Percentiles rank a stretch among this genome's conserved stretches.
Evolutionary conservation across 2,888 invertebrate genomes (phyloP).

Genomic region (Coenonympha arcania): DNA sequence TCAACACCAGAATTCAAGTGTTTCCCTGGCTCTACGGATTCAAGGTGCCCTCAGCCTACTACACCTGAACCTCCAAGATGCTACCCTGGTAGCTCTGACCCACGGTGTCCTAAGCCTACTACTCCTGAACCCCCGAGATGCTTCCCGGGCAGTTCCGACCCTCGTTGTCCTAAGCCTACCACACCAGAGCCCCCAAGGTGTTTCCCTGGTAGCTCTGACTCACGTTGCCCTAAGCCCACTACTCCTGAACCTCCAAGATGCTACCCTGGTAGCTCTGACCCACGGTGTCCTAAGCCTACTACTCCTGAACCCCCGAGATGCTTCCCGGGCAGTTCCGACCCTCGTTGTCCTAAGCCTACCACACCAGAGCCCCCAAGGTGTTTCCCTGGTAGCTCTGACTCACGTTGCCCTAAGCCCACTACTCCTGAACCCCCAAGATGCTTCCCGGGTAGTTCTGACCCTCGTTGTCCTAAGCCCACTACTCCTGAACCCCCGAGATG

Average conservation of each 20-base stretch:
- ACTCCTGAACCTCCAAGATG: slow-evolving; percentile 34
- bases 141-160: slow-evolving; percentile 32
- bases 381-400: slow-evolving; percentile 38
- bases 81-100: slow-evolving; percentile 44
- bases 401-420: slow-evolving; percentile 40
- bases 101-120: slow-evolving; percentile 40
- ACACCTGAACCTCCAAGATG: slow-evolving; percentile 35
- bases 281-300: slow-evolving; percentile 36
- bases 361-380: slow-evolving; percentile 33
- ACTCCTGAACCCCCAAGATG: slow-evolving; percentile 34
- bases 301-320: slow-evolving; percentile 36
- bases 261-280: slow-evolving; percentile 41
- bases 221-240: slow-evolving; percentile 33
- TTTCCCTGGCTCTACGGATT: too few relatives aligned
- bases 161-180: slow-evolving; percentile 39
- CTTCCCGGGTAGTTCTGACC: slow-evolving; percentile 36
- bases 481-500: slow-evolving; percentile 50
- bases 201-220: slow-evolving; percentile 33
- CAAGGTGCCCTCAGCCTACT: slow-evolving; percentile 38
- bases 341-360: slow-evolving; percentile 38
- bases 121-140: slow-evolving; percentile 34
- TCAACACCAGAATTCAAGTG: slow-evolving; percentile 18
- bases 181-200: slow-evolving; percentile 34
- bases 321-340: slow-evolving; percentile 45
- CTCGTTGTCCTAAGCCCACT: slow-evolving; percentile 41